phyloP scores from a whole-genome alignment of 1,140 invertebrate genomes.

The Procambarus clarkii region DNA sequence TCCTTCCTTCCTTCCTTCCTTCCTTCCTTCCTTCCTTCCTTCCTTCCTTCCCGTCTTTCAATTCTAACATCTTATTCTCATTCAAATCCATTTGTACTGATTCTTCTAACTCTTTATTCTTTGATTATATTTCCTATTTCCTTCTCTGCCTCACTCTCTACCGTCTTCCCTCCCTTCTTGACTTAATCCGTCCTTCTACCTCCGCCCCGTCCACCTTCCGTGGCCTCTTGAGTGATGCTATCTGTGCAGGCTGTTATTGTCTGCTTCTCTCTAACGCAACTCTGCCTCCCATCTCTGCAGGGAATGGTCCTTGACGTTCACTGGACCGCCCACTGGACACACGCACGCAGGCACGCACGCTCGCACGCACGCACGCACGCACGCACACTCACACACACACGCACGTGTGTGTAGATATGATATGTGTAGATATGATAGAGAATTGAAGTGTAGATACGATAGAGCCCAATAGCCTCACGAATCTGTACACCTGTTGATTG shows the following conservation, averaged over 20 bases:
- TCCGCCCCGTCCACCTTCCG: background rate
- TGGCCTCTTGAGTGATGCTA: background rate
- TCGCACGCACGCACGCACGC: too few relatives aligned
- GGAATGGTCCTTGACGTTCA: background rate
- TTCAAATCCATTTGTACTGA: too few relatives aligned
- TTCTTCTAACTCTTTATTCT: too few relatives aligned
- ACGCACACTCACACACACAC: too few relatives aligned
- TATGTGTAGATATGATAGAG: too few relatives aligned
- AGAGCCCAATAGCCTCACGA: too few relatives aligned
- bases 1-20: background rate
- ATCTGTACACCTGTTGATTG: too few relatives aligned
- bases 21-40: too few relatives aligned
- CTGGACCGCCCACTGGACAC: background rate
- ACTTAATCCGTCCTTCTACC: background rate
- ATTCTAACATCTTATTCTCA: too few relatives aligned
- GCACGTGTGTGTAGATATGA: too few relatives aligned
- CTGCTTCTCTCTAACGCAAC: background rate
- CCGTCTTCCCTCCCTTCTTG: background rate
- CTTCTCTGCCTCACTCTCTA: background rate
- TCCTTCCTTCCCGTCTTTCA: too few relatives aligned
- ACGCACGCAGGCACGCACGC: background rate
- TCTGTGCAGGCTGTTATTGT: background rate
- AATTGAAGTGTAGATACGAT: too few relatives aligned
- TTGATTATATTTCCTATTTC: background rate
- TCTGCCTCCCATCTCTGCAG: background rate